These are phyloP conservation scores for Falco novaeseelandiae DNA, from an alignment of 2,797 vertebrate genomes.

Conservation along the genomic window DNA sequence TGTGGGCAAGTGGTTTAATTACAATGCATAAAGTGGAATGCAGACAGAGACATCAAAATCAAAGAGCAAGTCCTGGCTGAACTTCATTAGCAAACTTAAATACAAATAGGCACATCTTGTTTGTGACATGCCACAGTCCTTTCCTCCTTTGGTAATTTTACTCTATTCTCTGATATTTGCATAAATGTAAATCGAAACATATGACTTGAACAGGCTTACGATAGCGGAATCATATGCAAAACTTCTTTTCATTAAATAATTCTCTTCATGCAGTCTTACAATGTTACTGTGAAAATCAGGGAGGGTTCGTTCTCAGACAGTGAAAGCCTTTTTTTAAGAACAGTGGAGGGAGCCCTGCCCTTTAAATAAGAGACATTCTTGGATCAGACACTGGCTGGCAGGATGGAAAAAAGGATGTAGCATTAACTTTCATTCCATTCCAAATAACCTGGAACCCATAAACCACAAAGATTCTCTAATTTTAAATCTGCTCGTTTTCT, in stretches of 20 bases:
- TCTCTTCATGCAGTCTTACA: constrained; percentile 29
- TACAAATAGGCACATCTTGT: constrained; percentile 76
- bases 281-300: constrained; percentile 54
- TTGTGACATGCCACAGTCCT: constrained; percentile 61
- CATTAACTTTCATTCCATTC: constrained; percentile 72
- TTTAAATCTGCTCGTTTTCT: constrained; percentile 62
- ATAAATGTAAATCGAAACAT: constrained; percentile 73
- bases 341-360: constrained; percentile 70
- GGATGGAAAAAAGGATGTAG: constrained; percentile 62
- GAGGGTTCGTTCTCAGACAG: constrained; percentile 53
- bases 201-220: constrained; percentile 39
- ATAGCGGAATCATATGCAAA: constrained; percentile 35
- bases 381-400: constrained; percentile 72
- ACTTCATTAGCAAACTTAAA: constrained; percentile 78
- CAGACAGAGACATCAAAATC: constrained; percentile 72
- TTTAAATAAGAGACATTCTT: constrained; percentile 77
- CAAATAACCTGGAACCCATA: constrained; percentile 73
- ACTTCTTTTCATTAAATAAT: constrained; percentile 43
- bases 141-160: constrained; percentile 67
- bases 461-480: constrained; percentile 64
- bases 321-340: constrained; percentile 70
- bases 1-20: constrained; percentile 79
- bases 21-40: constrained; percentile 68
- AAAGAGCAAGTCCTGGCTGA: constrained; percentile 76
- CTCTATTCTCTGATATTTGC: constrained; percentile 70